Evolutionary conservation across 2,797 vertebrate species (phyloP).

Genomic region (Tympanoctomys barrerae): DNA sequence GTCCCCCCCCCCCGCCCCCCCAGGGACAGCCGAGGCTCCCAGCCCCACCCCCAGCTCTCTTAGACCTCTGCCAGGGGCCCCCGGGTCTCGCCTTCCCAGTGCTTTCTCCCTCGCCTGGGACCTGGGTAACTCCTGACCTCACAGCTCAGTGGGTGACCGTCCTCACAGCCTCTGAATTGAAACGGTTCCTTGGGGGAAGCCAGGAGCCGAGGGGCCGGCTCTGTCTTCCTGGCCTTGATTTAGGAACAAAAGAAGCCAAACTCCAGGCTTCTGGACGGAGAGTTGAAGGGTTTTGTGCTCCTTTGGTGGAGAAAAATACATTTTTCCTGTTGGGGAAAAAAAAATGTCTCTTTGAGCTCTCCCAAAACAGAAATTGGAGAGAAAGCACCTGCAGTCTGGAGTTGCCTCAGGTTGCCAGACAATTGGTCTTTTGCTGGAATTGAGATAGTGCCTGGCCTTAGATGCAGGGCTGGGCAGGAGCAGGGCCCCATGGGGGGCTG

Average conservation of each 20-base stretch:
- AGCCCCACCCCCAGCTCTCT: not conserved
- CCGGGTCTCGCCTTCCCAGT: not conserved
- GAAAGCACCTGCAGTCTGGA: not conserved
- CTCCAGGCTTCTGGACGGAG: constrained; percentile 40
- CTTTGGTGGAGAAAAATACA: constrained; percentile 25
- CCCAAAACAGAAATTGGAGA: constrained; percentile 51
- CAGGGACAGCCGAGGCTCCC: too few species aligned
- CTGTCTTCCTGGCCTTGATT: constrained; percentile 60
- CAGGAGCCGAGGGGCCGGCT: not conserved
- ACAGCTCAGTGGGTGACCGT: too few species aligned
- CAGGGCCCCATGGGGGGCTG: fast-evolving
- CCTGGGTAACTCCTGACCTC: not conserved
- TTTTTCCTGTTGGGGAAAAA: constrained; percentile 57
- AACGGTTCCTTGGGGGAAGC: not conserved
- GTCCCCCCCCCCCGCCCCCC: too few species aligned
- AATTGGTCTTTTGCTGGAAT: not conserved
- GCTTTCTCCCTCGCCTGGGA: not conserved
- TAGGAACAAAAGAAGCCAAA: constrained; percentile 69
- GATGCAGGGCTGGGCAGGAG: not conserved
- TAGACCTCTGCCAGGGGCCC: not conserved
- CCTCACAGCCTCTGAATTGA: not conserved
- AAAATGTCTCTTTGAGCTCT: constrained; percentile 55
- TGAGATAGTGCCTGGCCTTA: not conserved
- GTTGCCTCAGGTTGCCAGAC: not conserved
- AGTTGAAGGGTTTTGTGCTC: constrained; percentile 64